A percentile compares a stretch with the other conserved stretches of the same genome.
Evolutionary conservation across 2,113 vertebrate genomes (phyloP).

Genomic region (Balaeniceps rex): DNA sequence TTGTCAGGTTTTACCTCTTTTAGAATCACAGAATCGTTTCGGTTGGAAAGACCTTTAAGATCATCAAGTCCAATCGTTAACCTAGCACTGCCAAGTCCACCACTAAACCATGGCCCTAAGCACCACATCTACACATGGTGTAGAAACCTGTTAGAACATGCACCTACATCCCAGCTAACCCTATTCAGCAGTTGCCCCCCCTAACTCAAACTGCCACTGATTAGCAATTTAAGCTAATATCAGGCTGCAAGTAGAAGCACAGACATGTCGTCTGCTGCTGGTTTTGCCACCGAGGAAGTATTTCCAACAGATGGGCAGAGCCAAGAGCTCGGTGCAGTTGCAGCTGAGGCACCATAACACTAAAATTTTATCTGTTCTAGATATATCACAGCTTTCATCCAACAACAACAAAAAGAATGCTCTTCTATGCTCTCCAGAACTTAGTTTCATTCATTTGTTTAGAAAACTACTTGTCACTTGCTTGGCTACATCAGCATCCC

Average conservation of each 20-base stretch:
- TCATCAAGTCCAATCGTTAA: neutral
- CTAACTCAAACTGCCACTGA: neutral
- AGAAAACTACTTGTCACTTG: neutral
- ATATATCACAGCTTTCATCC: neutral
- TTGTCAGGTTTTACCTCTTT: neutral
- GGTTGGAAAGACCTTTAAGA: neutral
- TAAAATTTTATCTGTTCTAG: neutral
- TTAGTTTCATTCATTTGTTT: neutral
- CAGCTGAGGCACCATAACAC: neutral
- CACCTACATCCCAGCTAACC: neutral
- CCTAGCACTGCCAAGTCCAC: neutral
- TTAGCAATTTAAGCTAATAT: neutral
- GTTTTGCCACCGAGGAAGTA: neutral
- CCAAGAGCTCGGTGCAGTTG: neutral
- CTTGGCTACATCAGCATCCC: neutral
- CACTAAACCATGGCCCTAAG: neutral
- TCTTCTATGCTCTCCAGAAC: neutral
- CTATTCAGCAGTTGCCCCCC: neutral
- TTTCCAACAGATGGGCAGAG: neutral
- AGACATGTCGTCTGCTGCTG: neutral
- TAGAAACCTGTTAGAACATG: neutral
- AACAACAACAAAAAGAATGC: neutral
- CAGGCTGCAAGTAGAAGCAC: neutral
- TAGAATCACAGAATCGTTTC: neutral
- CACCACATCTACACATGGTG: neutral